Evolutionary conservation across 2,888 invertebrate genomes (phyloP).

Genomic region (Osmoderma eremita): DNA sequence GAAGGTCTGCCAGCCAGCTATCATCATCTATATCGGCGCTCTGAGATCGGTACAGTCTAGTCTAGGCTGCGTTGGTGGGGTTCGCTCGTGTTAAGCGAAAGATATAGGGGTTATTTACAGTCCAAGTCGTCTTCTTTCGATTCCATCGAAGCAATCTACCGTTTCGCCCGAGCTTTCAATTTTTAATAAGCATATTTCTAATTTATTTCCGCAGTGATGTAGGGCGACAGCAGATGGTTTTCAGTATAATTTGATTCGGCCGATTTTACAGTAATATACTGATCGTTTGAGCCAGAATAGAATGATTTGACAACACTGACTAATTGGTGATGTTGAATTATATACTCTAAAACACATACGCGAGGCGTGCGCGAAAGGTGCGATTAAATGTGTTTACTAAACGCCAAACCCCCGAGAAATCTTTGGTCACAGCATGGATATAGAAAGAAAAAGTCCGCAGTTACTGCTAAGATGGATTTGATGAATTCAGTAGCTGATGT

Average conservation of each 20-base stretch:
- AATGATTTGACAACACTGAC: neutral
- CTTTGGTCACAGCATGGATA: no score
- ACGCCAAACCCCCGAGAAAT: no score
- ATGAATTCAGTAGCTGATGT: no score
- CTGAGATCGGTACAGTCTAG: slow-evolving; percentile 12
- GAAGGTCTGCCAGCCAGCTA: slow-evolving; percentile 26
- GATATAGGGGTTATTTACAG: slow-evolving; percentile 1
- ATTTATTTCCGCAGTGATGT: no score
- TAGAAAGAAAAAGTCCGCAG: no score
- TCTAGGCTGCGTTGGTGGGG: neutral
- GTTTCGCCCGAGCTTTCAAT: slow-evolving; percentile 19
- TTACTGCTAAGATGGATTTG: no score
- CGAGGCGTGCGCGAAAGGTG: no score
- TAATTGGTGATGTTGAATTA: no score
- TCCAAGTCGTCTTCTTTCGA: neutral
- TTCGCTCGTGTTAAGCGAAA: neutral
- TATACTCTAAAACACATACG: no score
- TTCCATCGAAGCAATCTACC: slow-evolving; percentile 12
- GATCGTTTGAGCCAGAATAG: neutral
- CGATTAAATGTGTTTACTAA: no score
- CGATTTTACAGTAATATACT: no score
- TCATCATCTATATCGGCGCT: slow-evolving; percentile 14
- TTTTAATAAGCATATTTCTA: slow-evolving; percentile 36
- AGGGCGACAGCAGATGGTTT: slow-evolving; percentile 19
- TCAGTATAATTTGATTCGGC: no score